These are phyloP conservation scores for Isurus oxyrinchus DNA, from an alignment of 2,113 vertebrate genomes.

Conservation along the genomic window DNA sequence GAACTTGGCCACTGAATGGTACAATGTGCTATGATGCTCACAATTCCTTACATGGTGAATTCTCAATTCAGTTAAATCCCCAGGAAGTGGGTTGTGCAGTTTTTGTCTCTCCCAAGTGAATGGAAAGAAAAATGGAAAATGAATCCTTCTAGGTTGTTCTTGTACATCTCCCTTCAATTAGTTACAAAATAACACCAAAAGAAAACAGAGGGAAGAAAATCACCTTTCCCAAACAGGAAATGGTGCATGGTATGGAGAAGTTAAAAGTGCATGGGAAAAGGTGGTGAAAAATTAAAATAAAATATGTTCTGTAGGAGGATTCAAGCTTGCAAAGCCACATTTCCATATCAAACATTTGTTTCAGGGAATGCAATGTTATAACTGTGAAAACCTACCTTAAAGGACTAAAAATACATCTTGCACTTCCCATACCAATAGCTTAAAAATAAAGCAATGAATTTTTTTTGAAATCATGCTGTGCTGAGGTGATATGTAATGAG, in stretches of 20 bases:
- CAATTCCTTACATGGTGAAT: not conserved
- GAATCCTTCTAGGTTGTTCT: not conserved
- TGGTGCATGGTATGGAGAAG: not conserved
- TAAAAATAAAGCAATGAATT: not conserved
- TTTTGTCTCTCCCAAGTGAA: not conserved
- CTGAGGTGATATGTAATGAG: conserved; percentile 20
- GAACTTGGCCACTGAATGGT: not conserved
- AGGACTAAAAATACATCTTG: conserved; percentile 21
- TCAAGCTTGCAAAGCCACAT: not conserved
- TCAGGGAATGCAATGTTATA: not conserved
- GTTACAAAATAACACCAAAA: not conserved
- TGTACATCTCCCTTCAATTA: not conserved
- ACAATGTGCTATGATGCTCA: not conserved
- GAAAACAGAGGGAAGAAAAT: not conserved
- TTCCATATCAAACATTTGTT: not conserved
- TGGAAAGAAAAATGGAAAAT: not conserved
- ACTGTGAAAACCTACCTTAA: not conserved
- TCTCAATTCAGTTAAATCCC: not conserved
- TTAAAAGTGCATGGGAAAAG: not conserved
- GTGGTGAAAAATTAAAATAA: not conserved
- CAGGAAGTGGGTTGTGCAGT: not conserved
- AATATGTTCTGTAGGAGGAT: not conserved
- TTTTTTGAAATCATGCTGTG: conserved; percentile 14
- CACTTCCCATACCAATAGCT: conserved; percentile 10
- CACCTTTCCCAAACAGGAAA: not conserved